phyloP scores from a whole-genome alignment of 2,113 vertebrate species.

The Dipodomys merriami region DNA sequence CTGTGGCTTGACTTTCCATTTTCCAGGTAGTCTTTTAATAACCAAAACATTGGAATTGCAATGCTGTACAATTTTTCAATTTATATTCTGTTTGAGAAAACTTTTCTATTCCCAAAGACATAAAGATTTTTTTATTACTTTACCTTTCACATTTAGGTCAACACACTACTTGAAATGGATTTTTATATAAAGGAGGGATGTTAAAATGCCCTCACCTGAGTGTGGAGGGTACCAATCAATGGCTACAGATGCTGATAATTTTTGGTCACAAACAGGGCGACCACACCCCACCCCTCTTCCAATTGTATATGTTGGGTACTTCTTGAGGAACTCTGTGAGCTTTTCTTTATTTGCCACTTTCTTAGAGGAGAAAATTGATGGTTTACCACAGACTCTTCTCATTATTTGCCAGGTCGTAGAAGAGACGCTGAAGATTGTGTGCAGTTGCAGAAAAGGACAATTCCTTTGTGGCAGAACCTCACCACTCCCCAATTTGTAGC shows the following conservation, averaged over 20 bases:
- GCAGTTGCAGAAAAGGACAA: not conserved
- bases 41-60: not conserved
- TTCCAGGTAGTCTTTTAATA: not conserved
- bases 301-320: not conserved
- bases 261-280: not conserved
- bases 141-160: slow-evolving; percentile 19
- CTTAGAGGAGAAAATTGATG: not conserved
- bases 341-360: slow-evolving; percentile 30
- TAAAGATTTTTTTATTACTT: not conserved
- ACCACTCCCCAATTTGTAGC: not conserved
- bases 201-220: not conserved
- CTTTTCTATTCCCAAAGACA: slow-evolving; percentile 6
- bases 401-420: not conserved
- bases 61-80: not conserved
- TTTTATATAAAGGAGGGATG: not conserved
- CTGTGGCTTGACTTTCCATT: not conserved
- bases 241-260: not conserved
- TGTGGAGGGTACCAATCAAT: not conserved
- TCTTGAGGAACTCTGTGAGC: not conserved
- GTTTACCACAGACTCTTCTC: not conserved
- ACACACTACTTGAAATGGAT: not conserved
- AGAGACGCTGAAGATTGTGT: not conserved
- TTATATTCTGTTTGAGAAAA: not conserved
- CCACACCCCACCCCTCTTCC: not conserved
- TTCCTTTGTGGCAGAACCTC: not conserved